A percentile compares a stretch with the other conserved stretches of the same genome.
These are phyloP conservation scores for Benthosema pterotum DNA, from an alignment of 2,797 vertebrate species.

Conservation along the genomic window DNA sequence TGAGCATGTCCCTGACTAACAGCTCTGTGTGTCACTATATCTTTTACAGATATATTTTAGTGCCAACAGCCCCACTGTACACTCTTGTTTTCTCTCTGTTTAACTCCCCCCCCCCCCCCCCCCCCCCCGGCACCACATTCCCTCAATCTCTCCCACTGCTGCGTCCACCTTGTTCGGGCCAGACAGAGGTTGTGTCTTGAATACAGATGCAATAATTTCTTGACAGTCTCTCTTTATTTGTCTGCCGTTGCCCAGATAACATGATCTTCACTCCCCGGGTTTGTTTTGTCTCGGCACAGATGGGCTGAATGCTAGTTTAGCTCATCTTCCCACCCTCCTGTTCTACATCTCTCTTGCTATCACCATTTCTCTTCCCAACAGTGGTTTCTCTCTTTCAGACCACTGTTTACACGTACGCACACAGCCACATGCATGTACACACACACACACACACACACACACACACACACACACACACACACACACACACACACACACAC, in stretches of 20 bases:
- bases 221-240: slow-evolving; percentile 74
- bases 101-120: slow-evolving; percentile 24
- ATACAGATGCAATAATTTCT: slow-evolving; percentile 75
- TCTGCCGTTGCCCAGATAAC: slow-evolving; percentile 71
- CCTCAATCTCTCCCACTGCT: slow-evolving; percentile 31
- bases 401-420: slow-evolving; percentile 42
- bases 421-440: background rate
- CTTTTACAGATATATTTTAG: too few species aligned
- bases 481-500: background rate
- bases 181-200: slow-evolving; percentile 67
- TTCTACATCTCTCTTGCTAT: slow-evolving; percentile 11
- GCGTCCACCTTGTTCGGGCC: slow-evolving; percentile 67
- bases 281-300: slow-evolving; percentile 73
- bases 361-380: slow-evolving; percentile 59
- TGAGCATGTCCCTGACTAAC: too few species aligned
- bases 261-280: slow-evolving; percentile 67
- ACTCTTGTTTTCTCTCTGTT: slow-evolving; percentile 7
- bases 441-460: slow-evolving; percentile 1
- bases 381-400: slow-evolving; percentile 44
- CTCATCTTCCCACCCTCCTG: slow-evolving; percentile 37
- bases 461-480: slow-evolving; percentile 24
- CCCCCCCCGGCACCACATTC: slow-evolving; percentile 28
- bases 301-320: slow-evolving; percentile 65
- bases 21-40: too few species aligned
- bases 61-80: too few species aligned